Evolutionary conservation across 2,113 vertebrate species (phyloP), one percentile per base, ranked within the genome.

Genomic region (Polypterus senegalus): DNA sequence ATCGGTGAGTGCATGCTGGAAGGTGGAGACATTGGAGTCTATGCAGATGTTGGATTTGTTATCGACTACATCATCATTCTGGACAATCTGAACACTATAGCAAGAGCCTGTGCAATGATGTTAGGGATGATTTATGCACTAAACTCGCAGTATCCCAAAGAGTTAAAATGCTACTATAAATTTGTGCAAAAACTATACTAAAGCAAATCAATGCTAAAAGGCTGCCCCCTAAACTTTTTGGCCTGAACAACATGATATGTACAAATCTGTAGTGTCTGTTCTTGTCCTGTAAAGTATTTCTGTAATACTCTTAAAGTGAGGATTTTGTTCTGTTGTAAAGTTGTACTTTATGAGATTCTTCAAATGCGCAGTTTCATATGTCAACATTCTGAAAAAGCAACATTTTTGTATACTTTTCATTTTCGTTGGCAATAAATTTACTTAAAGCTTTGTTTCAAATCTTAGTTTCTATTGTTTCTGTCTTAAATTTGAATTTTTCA

Each of bases 231-330:
- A 61, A 61, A 61, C 27, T 61, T 44, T 49, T 61, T 51, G 60
- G 60, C 27, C 60, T 61, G 9, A 47, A 61, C 48, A 61, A 61
- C 60, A 52, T 51, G 53, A 61, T 61, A 48, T 51, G 60, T 61
- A 5, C 53, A 27, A 49, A 44, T 48, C 47, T 59, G 58, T 44
- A 59, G 27, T 27, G 27, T 27, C 27, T 27, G 27, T 27, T 27
- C 27, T 27, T 27, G 27, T 27, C 27, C 27, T 27, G 27, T 27
- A 27, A 27, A 27, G 27, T 27, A 27, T 27, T 27, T 27, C 27
- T 27, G 27, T 27, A 27, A 27, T 27, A 27, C 27, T 27, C 27
- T 27, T 27, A 27, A 27, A 27, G 27, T 27, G 27, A 27, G 27
- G 27, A 27, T 27, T 27, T 2, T 27, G 27, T 27, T 27, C 27